These are phyloP conservation scores for Phymorhynchus buccinoides DNA, from an alignment of 1,140 invertebrate genomes.

Conservation along the genomic window DNA sequence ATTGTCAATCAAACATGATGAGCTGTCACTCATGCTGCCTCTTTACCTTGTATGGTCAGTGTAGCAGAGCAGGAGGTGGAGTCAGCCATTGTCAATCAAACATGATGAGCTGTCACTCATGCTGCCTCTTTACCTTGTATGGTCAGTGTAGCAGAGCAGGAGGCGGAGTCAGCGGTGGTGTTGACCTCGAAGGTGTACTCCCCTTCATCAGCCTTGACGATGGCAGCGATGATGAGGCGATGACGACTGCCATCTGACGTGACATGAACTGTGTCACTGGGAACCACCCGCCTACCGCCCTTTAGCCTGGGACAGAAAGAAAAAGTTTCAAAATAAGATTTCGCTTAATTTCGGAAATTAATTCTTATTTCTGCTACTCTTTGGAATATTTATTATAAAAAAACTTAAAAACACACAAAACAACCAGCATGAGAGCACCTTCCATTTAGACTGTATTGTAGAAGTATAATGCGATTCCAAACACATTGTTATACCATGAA, in stretches of 20 bases:
- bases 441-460: too few relatives aligned
- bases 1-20: background rate
- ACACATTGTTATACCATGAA: too few relatives aligned
- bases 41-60: slow-evolving; percentile 45
- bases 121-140: slow-evolving; percentile 35
- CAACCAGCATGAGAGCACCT: too few relatives aligned
- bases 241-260: slow-evolving; percentile 46
- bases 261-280: slow-evolving; percentile 42
- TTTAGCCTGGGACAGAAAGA: slow-evolving; percentile 51
- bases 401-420: too few relatives aligned
- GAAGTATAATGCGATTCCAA: too few relatives aligned
- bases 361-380: too few relatives aligned
- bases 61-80: slow-evolving; percentile 52
- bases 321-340: too few relatives aligned
- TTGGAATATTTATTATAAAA: too few relatives aligned
- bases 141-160: slow-evolving; percentile 52
- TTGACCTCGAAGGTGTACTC: slow-evolving; percentile 57
- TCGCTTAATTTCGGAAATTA: too few relatives aligned
- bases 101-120: background rate
- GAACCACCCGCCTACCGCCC: slow-evolving; percentile 50
- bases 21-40: background rate
- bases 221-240: slow-evolving; percentile 45
- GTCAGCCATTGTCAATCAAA: too few relatives aligned
- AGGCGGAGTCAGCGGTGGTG: slow-evolving; percentile 52
- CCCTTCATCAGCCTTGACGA: slow-evolving; percentile 53